Conservation (phyloP, 2,113 vertebrate genomes). For the Muntiacus reevesi region DNA sequence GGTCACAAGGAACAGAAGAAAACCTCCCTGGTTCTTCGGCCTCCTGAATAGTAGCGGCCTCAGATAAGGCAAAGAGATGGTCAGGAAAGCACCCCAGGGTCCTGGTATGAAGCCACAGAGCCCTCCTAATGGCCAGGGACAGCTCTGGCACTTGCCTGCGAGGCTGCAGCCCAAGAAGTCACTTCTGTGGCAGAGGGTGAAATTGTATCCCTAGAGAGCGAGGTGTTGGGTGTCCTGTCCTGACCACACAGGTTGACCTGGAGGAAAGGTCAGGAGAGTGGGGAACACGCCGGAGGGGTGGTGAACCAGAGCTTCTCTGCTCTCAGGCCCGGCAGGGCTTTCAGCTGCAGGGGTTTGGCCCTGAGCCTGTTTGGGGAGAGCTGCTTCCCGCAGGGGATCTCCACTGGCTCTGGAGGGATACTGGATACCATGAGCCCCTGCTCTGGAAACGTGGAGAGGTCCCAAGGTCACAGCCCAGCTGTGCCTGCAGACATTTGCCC, state of each 20-base stretch:
- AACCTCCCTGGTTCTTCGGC: background rate
- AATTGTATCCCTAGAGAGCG: constrained; percentile 28
- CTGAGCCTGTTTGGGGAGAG: background rate
- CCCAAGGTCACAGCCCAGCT: constrained; percentile 28
- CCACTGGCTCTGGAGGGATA: background rate
- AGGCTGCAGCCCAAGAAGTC: background rate
- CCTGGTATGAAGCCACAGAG: background rate
- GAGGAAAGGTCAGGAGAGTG: constrained; percentile 53
- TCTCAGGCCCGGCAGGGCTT: background rate
- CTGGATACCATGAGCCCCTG: background rate
- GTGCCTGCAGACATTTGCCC: background rate
- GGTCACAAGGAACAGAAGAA: background rate
- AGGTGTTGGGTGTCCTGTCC: constrained; percentile 48
- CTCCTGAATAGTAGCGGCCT: background rate
- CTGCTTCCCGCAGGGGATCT: background rate
- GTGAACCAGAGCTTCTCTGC: background rate
- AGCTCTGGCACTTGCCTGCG: background rate
- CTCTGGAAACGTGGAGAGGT: background rate
- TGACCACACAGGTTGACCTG: constrained; percentile 39
- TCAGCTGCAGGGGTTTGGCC: background rate
- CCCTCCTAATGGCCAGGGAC: accelerated
- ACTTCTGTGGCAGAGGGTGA: constrained; percentile 14
- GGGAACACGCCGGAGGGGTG: background rate
- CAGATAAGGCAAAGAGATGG: background rate
- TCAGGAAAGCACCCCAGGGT: background rate